Base-by-base conservation (phyloP, 2,888 invertebrate species). In the Myopa testacea region DNA sequence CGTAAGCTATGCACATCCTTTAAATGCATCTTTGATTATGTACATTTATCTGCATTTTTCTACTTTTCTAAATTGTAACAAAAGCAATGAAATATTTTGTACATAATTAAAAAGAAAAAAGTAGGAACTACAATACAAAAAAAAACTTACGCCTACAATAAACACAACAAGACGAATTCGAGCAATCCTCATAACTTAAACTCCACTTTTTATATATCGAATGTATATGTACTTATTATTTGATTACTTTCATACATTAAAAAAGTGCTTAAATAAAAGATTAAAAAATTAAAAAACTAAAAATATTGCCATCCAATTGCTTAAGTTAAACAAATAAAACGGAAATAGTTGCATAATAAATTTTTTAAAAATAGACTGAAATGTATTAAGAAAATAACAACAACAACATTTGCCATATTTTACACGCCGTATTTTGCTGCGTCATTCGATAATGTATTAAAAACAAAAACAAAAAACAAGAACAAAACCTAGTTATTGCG, bases 301-400 rank as follows among this genome's bases (percentile, higher is more conserved):
- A 74, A 75, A 75, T 75, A 71, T 78, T 78, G 78, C 78, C 78
- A 78, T 78, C 78, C 81, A 79, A 79, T 69, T 80, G 75, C 75
- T 77, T 78, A 80, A 80, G 67, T 73, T 76, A 79, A 78, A 77
- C 71, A 76, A 76, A 74, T 45, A 67, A 76, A 72, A 70, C 14
- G 71, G 63, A 74, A 65, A 77, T 73, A 78, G 81, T 81, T 80
- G 82, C 82, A 82, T 83, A 74, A 76, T 75, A 70, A 80, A 80
- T 79, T 80, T 81, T 78, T 79, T 74, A 80, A 81, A 82, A 78
- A 79, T 81, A 84, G 82, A 85, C 85, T 85, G 83, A 84, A 84
- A 82, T 83, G 83, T 85, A 80, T 79, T 80, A 86, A 75, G 16
- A 69, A 75, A 14, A 63, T n/a, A 72, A 58, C 38, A 65, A 65